Evolutionary conservation across 2,113 vertebrate genomes (phyloP).

Genomic region (Hyla sarda): DNA sequence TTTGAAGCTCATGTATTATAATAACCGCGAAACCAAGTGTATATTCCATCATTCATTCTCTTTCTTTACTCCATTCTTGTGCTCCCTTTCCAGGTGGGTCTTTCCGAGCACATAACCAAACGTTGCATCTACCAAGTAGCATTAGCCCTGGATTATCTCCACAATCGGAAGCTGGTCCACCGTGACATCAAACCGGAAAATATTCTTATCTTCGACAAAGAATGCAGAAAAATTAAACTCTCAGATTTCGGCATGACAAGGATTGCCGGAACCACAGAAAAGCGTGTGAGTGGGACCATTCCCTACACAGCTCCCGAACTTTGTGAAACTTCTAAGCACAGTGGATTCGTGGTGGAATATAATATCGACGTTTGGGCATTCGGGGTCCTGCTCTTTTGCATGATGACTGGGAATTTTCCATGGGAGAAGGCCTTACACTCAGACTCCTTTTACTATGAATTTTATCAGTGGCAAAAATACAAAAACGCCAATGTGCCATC

Average conservation of each 20-base stretch:
- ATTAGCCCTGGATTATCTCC: constrained; percentile 81
- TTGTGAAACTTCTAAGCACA: constrained; percentile 77
- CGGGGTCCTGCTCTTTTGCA: constrained; percentile 85
- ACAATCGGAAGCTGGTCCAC: constrained; percentile 82
- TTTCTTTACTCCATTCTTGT: neutral
- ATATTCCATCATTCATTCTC: neutral
- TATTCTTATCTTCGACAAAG: constrained; percentile 83
- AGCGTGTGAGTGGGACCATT: constrained; percentile 83
- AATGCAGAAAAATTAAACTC: constrained; percentile 83
- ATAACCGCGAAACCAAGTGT: too few species aligned
- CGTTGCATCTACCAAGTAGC: constrained; percentile 84
- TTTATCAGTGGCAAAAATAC: constrained; percentile 81
- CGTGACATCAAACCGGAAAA: constrained; percentile 85
- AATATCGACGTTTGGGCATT: constrained; percentile 85
- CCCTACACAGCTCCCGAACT: constrained; percentile 84
- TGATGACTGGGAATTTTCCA: constrained; percentile 85
- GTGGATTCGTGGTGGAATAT: constrained; percentile 81
- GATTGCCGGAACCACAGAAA: constrained; percentile 79
- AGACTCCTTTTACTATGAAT: constrained; percentile 84
- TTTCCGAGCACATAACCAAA: constrained; percentile 79
- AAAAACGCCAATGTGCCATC: constrained; percentile 75
- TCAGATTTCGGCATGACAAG: constrained; percentile 86
- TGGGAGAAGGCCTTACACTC: constrained; percentile 84
- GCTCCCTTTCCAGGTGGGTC: constrained; percentile 76
- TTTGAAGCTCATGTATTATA: too few species aligned